Evolutionary conservation across 92 coral and sea anemone species (phyloP), one percentile per base, ranked within the genome.

Genomic region (Actinostola sp.): DNA sequence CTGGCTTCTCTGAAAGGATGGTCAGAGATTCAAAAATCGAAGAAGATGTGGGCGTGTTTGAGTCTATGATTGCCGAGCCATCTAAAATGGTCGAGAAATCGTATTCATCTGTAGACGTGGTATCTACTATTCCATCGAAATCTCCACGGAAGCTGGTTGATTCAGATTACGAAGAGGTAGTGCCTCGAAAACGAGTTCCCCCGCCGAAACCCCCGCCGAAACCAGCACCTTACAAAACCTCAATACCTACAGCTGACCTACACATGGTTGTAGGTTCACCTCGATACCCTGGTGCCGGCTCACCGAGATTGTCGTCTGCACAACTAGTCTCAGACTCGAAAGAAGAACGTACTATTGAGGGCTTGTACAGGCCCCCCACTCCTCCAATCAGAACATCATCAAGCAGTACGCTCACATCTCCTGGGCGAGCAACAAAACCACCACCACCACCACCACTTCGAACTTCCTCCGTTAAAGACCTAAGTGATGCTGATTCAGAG

Each of bases 391-490:
- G 66, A 32, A 48, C 46, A 43, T 49, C 45, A 17, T 60, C 34
- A 20, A 53, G 29, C 14, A 27, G n/a, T 24, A 63, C 81, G 8
- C 61, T 65, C 16, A 32, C 13, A 25, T 59, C 45, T 8, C 70
- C 62, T 24, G 25, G 7, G 23, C 23, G 33, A 6, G 15, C 23
- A 54, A 32, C 72, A 2, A 66, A 57, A 59, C 83, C 83, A 25
- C 83, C 83, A 7, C 83, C 83, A 15, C 83, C 83, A 3, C 83
- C 83, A 15, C 83, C 83, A 3, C 83, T 76, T 34, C 66, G 83
- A 23, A 54, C 70, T 6, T 24, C 83, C 31, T 77, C 83, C 16
- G 36, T 77, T 1, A 66, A 63, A 55, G 82, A 67, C 52, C 25
- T 52, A 49, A 61, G 9, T 21, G 79, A 73, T 23, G 21, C 81